These are phyloP conservation scores for Tethya wilhelma DNA, from an alignment of 37 sponge, comb jelly and placozoan species.

Conservation along the genomic window DNA sequence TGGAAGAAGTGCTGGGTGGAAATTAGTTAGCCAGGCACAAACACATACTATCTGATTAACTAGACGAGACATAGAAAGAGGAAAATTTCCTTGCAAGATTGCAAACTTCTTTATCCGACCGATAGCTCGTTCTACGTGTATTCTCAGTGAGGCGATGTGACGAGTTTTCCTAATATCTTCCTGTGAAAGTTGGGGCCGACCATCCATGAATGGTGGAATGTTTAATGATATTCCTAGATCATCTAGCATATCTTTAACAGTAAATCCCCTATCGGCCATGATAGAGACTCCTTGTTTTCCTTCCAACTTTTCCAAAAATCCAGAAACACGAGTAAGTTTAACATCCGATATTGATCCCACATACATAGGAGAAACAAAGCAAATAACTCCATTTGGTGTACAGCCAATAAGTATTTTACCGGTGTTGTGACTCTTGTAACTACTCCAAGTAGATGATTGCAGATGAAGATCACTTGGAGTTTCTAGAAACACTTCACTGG, in stretches of 20 bases:
- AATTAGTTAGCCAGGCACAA: constrained; percentile 48
- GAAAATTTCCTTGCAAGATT: constrained; percentile 40
- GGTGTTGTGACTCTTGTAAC: constrained; percentile 48
- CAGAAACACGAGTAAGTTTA: constrained; percentile 11
- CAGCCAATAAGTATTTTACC: constrained; percentile 17
- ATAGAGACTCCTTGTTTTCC: constrained; percentile 22
- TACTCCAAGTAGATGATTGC: constrained; percentile 29
- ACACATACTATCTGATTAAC: constrained; percentile 43
- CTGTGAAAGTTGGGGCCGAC: constrained; percentile 7
- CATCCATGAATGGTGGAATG: constrained; percentile 48
- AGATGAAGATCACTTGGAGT: constrained; percentile 27
- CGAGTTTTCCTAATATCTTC: constrained; percentile 15
- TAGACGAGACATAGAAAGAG: constrained; percentile 25
- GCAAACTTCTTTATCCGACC: constrained; percentile 30
- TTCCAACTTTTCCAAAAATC: constrained; percentile 16
- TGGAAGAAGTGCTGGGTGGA: no score
- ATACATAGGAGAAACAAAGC: constrained; percentile 26
- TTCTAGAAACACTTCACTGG: constrained; percentile 25
- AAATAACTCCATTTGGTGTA: constrained; percentile 49
- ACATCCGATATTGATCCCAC: constrained; percentile 45
- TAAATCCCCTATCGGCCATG: constrained; percentile 58
- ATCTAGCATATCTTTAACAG: constrained; percentile 37
- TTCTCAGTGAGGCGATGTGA: constrained; percentile 46
- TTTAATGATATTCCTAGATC: constrained; percentile 26
- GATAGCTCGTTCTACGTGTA: constrained; percentile 60